phyloP scores from a whole-genome alignment of 2,797 vertebrate species.

The Artibeus lituratus region DNA sequence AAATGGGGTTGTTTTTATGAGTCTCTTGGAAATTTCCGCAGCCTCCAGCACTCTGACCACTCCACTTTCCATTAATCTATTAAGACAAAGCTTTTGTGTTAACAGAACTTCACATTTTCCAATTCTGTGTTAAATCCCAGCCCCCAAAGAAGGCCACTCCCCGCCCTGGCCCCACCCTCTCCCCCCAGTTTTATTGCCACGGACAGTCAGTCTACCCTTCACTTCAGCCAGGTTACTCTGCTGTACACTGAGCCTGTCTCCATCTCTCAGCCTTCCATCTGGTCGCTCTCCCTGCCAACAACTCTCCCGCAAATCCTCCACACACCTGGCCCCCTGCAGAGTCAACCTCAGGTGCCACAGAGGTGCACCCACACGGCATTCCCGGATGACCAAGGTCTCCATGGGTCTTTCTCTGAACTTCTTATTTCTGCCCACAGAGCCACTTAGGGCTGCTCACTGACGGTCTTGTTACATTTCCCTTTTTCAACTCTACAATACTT shows the following conservation, averaged over 20 bases:
- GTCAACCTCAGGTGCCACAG: not conserved
- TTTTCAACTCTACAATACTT: not conserved
- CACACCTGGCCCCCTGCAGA: not conserved
- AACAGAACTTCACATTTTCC: not conserved
- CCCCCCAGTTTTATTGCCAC: not conserved
- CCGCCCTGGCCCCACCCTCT: not conserved
- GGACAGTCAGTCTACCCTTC: too few species aligned
- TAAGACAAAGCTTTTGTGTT: conserved; percentile 42
- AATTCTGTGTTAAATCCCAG: not conserved
- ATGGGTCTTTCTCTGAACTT: not conserved
- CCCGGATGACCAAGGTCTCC: not conserved
- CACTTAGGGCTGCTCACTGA: not conserved
- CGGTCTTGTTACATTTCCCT: not conserved
- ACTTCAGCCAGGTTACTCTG: not conserved
- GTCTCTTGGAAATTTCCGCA: conserved; percentile 97
- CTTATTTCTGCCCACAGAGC: conserved; percentile 8
- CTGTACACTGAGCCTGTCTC: not conserved
- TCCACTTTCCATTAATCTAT: conserved; percentile 98
- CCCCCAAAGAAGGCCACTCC: not conserved
- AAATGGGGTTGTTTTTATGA: conserved; percentile 95
- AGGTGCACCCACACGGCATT: not conserved
- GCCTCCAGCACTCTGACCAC: conserved; percentile 92
- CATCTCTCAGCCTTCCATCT: not conserved
- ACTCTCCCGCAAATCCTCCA: not conserved
- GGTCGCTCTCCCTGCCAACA: not conserved